A percentile compares a stretch with the other conserved stretches of the same genome.
Evolutionary conservation across 2,113 vertebrate genomes (phyloP).

Genomic region (Solenodon paradoxus): DNA sequence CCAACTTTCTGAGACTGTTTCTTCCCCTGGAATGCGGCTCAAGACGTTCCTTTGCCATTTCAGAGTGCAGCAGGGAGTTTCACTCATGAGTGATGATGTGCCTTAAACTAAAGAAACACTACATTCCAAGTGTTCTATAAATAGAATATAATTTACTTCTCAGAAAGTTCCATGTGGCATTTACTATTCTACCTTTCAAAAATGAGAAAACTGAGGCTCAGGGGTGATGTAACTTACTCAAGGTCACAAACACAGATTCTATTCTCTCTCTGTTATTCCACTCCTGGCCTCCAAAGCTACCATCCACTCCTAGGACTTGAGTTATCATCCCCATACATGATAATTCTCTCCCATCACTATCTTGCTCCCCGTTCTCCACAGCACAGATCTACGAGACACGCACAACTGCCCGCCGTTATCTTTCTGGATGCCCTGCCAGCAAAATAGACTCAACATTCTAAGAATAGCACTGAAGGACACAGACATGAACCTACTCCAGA

Average conservation of each 20-base stretch:
- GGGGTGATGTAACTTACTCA: background rate
- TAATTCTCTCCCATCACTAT: rapidly evolving
- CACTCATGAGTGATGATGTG: background rate
- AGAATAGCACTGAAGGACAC: background rate
- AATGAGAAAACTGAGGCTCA: background rate
- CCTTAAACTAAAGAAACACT: background rate
- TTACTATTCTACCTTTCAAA: conserved; percentile 19
- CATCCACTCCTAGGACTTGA: background rate
- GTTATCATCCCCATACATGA: background rate
- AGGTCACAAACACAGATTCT: background rate
- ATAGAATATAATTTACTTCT: background rate
- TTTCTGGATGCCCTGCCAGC: background rate
- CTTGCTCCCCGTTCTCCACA: background rate
- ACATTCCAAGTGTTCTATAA: background rate
- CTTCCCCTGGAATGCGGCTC: background rate
- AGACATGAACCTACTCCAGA: background rate
- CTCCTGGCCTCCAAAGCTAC: rapidly evolving
- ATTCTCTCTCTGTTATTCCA: background rate
- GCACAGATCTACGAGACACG: background rate
- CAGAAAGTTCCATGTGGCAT: background rate
- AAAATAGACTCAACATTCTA: background rate
- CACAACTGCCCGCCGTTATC: background rate
- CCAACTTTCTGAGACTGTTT: background rate
- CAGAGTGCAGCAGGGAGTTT: background rate
- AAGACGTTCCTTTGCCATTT: background rate